Percentiles rank a stretch among this genome's conserved stretches.
phyloP scores from a whole-genome alignment of 64 coral and sea anemone species.

The Montipora cactus region DNA sequence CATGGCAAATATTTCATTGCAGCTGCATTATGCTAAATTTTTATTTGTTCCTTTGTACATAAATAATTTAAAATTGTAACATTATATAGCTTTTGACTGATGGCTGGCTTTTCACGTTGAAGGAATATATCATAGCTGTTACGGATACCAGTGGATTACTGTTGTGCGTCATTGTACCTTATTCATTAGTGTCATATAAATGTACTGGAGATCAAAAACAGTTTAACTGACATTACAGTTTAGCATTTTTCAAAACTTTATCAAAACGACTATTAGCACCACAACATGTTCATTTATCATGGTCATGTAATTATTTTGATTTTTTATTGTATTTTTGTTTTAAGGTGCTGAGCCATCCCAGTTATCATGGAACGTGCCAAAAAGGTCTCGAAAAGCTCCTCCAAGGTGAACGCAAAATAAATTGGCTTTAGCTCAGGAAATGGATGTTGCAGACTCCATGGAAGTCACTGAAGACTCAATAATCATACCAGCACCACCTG shows the following conservation, averaged over 20 bases:
- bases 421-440: neutral
- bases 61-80: slow-evolving; percentile 13
- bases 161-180: neutral
- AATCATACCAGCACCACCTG: neutral
- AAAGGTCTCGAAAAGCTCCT: neutral
- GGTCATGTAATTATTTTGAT: slow-evolving; percentile 22
- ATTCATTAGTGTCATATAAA: slow-evolving; percentile 6
- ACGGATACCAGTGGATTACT: slow-evolving; percentile 22
- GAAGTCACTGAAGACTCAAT: neutral
- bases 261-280: slow-evolving; percentile 8
- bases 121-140: neutral
- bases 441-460: neutral
- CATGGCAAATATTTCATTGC: slow-evolving; percentile 2
- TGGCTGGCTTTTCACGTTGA: slow-evolving; percentile 1
- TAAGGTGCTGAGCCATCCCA: neutral
- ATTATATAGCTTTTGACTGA: slow-evolving; percentile 22
- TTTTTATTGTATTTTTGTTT: slow-evolving; percentile 8
- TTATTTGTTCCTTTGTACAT: slow-evolving; percentile 28
- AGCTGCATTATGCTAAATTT: slow-evolving; percentile 8
- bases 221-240: slow-evolving; percentile 24
- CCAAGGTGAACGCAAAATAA: neutral
- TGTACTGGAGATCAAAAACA: slow-evolving; percentile 20
- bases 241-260: slow-evolving; percentile 15
- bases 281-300: neutral
- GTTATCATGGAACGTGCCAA: neutral